Base-by-base conservation (phyloP, 2,888 invertebrate species). In the Sussaba pulchella region DNA sequence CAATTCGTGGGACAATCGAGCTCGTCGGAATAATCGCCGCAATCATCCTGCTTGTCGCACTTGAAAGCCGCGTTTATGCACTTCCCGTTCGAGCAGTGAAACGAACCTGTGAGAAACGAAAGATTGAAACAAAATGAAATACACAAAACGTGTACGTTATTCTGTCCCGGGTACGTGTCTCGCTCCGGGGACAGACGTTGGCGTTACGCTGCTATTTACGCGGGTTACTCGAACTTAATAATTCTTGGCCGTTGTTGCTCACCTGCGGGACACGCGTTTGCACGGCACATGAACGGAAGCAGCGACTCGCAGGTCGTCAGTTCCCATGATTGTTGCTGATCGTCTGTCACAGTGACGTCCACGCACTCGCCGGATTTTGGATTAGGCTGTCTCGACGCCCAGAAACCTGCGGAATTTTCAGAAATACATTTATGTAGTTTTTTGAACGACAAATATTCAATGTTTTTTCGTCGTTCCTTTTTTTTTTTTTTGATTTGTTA, bases 31-130 rank as follows among this genome's bases (percentile, higher is more conserved):
- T 95, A 96, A 93, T 98, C 98, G 21, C 98, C 98, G 89, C 98
- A 98, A 92, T 98, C 98, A 91, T 98, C 96, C 93, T 97, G 96
- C 89, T 97, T 97, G 93, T 98, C 98, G 91, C 98, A 98, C 91
- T 96, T 96, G 93, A 98, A 98, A 85, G 96, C 97, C 88, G 96
- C 95, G 92, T 98, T 98, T 87, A 98, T 95, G 93, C 98, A 98
- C 91, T 95, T 95, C 84, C 98, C 98, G 92, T 98, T 98, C 82
- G 98, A 97, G 93, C 98, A 98, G 92, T 98, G 98, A 93, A 97
- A 96, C 71, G 98, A 97, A 89, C 97, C 97, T 95, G 73, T 50
- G 64, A 39, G 19, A 31, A 72, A 19, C n/a, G n/a, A n/a, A n/a
- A n/a, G n/a, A n/a, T n/a, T n/a, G n/a, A n/a, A n/a, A n/a, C n/a